A percentile compares a stretch with the other conserved stretches of the same genome.
phyloP scores from a whole-genome alignment of 2,113 vertebrate species.

The Aix galericulata region DNA sequence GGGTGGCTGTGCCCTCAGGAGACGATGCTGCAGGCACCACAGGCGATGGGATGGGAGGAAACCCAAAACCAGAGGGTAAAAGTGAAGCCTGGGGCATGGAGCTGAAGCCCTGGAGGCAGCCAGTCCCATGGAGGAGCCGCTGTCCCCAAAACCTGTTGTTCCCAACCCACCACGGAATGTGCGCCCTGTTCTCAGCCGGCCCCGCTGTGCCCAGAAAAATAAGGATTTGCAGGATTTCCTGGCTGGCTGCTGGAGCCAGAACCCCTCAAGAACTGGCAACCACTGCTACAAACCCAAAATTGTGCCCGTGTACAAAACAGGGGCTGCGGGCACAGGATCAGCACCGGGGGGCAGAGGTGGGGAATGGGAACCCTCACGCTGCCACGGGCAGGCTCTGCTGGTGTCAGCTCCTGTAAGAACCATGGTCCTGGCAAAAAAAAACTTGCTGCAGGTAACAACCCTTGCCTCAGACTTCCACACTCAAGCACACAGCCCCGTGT shows the following conservation, averaged over 20 bases:
- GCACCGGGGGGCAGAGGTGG: not conserved
- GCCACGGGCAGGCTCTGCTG: accelerated
- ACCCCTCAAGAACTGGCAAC: not conserved
- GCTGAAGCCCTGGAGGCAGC: not conserved
- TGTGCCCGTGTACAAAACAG: accelerated
- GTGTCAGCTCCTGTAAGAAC: not conserved
- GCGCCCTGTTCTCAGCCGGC: not conserved
- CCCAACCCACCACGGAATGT: not conserved
- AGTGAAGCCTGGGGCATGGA: not conserved
- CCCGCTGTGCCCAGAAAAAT: not conserved
- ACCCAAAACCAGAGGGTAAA: not conserved
- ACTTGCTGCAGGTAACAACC: not conserved
- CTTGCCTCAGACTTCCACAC: accelerated
- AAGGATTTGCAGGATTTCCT: not conserved
- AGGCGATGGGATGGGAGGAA: not conserved
- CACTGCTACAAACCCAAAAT: not conserved
- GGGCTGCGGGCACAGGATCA: not conserved
- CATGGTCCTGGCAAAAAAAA: not conserved
- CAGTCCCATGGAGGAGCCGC: not conserved
- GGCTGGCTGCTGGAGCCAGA: not conserved
- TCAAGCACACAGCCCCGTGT: accelerated
- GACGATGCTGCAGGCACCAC: not conserved
- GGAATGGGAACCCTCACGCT: not conserved
- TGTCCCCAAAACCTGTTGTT: not conserved
- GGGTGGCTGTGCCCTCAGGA: not conserved